Conservation (phyloP, 2,113 vertebrate genomes). For the Pipra filicauda region DNA sequence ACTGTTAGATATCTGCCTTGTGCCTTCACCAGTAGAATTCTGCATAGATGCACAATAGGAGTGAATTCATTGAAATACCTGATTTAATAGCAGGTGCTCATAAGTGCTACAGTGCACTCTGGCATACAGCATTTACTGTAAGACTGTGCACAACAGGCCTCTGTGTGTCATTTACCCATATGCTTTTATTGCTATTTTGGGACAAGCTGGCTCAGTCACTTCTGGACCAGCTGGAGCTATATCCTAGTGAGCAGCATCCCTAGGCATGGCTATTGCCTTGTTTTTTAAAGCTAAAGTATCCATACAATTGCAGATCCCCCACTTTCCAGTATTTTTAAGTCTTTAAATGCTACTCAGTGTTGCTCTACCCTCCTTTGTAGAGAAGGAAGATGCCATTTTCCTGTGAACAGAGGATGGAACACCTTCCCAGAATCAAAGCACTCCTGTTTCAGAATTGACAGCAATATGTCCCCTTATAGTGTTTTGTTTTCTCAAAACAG, state of each 20-base stretch:
- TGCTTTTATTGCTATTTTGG: slow-evolving; percentile 47
- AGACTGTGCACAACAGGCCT: not conserved
- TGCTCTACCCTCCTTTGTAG: not conserved
- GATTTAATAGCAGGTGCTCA: not conserved
- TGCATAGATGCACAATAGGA: not conserved
- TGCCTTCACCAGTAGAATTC: not conserved
- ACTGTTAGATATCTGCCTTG: not conserved
- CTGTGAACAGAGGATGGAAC: not conserved
- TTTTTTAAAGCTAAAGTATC: not conserved
- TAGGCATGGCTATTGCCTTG: not conserved
- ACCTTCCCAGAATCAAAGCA: not conserved
- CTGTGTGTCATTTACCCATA: not conserved
- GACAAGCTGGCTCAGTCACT: slow-evolving; percentile 16
- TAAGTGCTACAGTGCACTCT: not conserved
- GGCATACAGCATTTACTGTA: not conserved
- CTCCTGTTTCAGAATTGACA: not conserved
- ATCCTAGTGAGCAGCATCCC: not conserved
- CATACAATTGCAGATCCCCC: not conserved
- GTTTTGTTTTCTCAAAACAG: not conserved
- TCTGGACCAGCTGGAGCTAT: slow-evolving; percentile 40
- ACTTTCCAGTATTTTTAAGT: not conserved
- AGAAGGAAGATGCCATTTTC: not conserved
- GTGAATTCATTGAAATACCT: not conserved
- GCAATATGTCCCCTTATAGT: not conserved
- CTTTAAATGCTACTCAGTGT: not conserved